Percentiles rank a stretch among this genome's conserved stretches.
Conservation (phyloP, 1,140 invertebrate species). For the Drosophila pseudoananassae region DNA sequence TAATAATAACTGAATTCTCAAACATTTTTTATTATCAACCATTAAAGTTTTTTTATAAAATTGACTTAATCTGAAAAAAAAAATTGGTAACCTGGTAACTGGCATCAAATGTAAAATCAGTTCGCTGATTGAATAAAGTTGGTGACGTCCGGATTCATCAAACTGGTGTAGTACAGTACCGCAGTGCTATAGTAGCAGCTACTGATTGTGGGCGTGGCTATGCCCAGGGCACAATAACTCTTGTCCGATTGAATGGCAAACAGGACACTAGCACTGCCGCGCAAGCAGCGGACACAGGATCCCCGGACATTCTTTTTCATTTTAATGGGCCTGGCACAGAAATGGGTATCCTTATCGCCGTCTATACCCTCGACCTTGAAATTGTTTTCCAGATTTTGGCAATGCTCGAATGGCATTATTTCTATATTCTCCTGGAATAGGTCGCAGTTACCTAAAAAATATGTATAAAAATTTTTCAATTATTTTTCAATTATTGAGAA, state of each 20-base stretch:
- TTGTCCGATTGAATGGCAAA: conserved; percentile 12
- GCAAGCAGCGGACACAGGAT: conserved; percentile 18
- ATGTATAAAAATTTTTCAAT: no score
- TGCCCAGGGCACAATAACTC: conserved; percentile 21
- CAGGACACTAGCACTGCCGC: conserved; percentile 33
- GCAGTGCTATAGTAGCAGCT: background rate
- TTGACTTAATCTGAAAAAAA: background rate
- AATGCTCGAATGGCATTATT: background rate
- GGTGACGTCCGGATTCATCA: background rate
- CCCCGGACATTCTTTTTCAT: no score
- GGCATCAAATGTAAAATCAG: no score
- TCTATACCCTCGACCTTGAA: background rate
- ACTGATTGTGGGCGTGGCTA: conserved; percentile 47
- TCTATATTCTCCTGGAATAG: background rate
- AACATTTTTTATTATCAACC: no score
- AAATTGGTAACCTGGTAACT: background rate
- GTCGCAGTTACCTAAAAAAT: background rate
- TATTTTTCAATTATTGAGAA: no score
- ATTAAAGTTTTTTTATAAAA: background rate
- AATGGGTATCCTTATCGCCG: background rate
- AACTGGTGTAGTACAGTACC: conserved; percentile 24
- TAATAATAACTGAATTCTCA: no score
- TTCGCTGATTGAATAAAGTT: conserved; percentile 1
- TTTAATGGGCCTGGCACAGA: conserved; percentile 1
- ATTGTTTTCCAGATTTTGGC: background rate